These are phyloP conservation scores for Dicycla oo DNA, from an alignment of 2,888 invertebrate species.

Conservation along the genomic window DNA sequence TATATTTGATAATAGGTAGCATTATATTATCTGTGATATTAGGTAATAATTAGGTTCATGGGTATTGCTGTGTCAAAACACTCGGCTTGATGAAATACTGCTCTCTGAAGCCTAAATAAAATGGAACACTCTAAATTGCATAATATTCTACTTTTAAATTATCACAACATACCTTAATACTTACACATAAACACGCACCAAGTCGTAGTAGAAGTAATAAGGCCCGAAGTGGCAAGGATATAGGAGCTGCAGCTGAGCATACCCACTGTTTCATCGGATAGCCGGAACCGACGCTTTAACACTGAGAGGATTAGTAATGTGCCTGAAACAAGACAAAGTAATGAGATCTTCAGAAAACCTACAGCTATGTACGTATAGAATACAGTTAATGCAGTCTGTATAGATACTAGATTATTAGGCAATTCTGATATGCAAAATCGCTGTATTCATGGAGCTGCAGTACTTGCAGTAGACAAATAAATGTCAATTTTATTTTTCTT, in stretches of 20 bases:
- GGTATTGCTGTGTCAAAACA: not conserved
- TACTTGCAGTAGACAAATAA: no score
- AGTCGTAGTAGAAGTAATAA: conserved; percentile 79
- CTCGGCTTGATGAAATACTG: not conserved
- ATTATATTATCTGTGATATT: no score
- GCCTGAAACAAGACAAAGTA: conserved; percentile 73
- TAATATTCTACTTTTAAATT: no score
- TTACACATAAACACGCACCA: conserved; percentile 81
- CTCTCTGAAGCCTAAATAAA: not conserved
- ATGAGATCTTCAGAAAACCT: no score
- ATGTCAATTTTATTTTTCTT: no score
- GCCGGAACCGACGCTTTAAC: conserved; percentile 78
- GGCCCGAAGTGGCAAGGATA: conserved; percentile 79
- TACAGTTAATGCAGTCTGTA: no score
- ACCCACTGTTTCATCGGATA: conserved; percentile 85
- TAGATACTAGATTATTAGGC: no score
- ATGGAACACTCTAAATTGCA: not conserved
- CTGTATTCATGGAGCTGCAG: no score
- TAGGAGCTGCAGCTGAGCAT: conserved; percentile 83
- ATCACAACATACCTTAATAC: conserved; percentile 44
- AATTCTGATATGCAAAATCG: no score
- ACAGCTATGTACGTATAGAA: no score
- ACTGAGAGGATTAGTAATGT: conserved; percentile 84
- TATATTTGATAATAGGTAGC: no score
- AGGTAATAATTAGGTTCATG: no score